Evolutionary conservation across 2,888 invertebrate genomes (phyloP).

Genomic region (Ochropleura plecta): DNA sequence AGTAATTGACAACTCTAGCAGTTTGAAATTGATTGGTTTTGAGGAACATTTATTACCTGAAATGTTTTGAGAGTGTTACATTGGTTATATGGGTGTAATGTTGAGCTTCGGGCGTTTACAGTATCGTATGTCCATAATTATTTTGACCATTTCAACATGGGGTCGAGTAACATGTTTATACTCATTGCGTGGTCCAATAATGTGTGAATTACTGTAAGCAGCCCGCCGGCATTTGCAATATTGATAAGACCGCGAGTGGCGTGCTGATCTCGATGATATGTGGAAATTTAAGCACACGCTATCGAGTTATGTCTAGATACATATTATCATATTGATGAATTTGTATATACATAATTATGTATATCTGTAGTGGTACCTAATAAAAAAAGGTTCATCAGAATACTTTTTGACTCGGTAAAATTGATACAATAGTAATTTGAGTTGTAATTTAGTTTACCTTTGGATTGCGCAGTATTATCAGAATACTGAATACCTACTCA

Average conservation of each 20-base stretch:
- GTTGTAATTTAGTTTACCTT: no score
- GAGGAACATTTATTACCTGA: constrained; percentile 36
- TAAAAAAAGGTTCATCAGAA: no score
- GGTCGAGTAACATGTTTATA: constrained; percentile 55
- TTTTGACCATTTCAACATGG: constrained; percentile 51
- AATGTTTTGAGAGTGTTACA: constrained; percentile 16
- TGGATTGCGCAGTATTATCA: no score
- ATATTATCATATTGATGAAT: constrained; percentile 12
- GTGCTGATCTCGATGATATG: constrained; percentile 41
- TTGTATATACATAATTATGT: no score
- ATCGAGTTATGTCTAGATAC: constrained; percentile 20
- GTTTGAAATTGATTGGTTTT: constrained; percentile 45
- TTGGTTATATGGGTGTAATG: constrained; percentile 2
- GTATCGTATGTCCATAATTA: constrained; percentile 41
- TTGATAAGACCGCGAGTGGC: constrained; percentile 54
- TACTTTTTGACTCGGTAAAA: no score
- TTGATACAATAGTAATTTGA: no score
- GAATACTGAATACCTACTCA: no score
- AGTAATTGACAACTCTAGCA: constrained; percentile 54
- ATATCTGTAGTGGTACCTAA: no score
- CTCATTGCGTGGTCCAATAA: constrained; percentile 73
- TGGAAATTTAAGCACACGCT: constrained; percentile 53
- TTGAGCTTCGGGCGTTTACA: constrained; percentile 36
- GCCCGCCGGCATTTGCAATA: constrained; percentile 55
- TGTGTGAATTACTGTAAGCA: constrained; percentile 68